Evolutionary conservation across 2,113 vertebrate genomes (phyloP), one percentile per base, ranked within the genome.

Genomic region (Chaenogobius annularis): DNA sequence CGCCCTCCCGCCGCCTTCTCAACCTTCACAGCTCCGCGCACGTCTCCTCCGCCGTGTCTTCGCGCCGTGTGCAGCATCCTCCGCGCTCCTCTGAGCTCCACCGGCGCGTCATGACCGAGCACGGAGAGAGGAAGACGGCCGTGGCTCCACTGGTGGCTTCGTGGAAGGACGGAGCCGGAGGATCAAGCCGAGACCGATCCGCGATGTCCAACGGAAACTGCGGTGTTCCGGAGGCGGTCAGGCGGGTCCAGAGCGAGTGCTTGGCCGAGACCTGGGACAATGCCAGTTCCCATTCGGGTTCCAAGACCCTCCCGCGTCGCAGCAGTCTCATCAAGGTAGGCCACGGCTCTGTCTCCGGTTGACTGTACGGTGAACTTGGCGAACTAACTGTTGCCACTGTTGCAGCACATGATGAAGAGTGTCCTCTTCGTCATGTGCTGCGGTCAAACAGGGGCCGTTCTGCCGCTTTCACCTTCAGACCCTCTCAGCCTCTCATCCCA

Each of bases 311-410:
- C 75, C 96, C 96, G 68, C 94, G 95, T 76, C 93, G 96, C 89
- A 97, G 95, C 92, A 98, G 96, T 90, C 95, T 98, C 85, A 97
- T 98, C 84, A 98, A 98, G 96, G 96, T 97, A 94, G 75, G 84
- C 78, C 83, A 63, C 35, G 35, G 58, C 58, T 26, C 6, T 7
- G 61, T 47, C 35, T 23, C 11, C 64, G 1, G 19, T 0, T 4
- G 14, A 15, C 17, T 2, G 8, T 14, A 3, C 7, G 35, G 19
- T n/a, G 12, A 63, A 63, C 35, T 37, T 63, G 17, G 46, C 15
- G 35, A 56, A 67, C 56, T 73, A 83, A 80, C 66, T 69, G 74
- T 68, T 71, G 31, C 72, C 61, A 12, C 9, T 10, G 17, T 35
- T 37, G 31, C 31, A n/a, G n/a, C n/a, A n/a, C n/a, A n/a, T n/a